phyloP scores from a whole-genome alignment of 1,140 invertebrate genomes.

The Drosophila setifemur region DNA sequence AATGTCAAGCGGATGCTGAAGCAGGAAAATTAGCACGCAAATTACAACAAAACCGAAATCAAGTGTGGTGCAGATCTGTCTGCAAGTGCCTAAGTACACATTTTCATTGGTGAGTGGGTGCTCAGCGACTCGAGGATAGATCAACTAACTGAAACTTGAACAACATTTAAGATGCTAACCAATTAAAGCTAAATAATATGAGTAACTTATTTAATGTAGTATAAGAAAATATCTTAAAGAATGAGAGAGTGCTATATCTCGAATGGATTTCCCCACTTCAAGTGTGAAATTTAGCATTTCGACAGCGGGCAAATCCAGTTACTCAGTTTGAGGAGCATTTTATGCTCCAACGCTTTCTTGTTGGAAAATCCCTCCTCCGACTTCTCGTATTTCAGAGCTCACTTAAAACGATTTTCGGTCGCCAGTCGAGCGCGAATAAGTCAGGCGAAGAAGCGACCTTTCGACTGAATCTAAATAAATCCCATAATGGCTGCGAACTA shows the following conservation, averaged over 20 bases:
- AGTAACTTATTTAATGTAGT: too few species aligned
- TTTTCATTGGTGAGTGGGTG: background rate
- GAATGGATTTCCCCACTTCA: background rate
- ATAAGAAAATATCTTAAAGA: too few species aligned
- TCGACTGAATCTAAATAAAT: conserved; percentile 33
- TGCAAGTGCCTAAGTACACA: background rate
- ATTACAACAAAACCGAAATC: conserved; percentile 42
- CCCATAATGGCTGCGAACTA: conserved; percentile 15
- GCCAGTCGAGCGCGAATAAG: conserved; percentile 22
- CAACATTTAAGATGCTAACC: too few species aligned
- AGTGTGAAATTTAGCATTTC: conserved; percentile 9
- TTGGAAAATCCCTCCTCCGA: conserved; percentile 2
- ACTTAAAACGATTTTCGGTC: conserved; percentile 44
- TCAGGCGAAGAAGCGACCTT: conserved; percentile 23
- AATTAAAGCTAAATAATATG: too few species aligned
- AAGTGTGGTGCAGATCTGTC: background rate
- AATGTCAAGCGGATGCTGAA: conserved; percentile 51
- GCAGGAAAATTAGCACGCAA: conserved; percentile 72
- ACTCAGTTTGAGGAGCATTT: conserved; percentile 51
- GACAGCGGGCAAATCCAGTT: conserved; percentile 13
- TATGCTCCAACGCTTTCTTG: conserved; percentile 26
- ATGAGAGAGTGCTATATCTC: too few species aligned
- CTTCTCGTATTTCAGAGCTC: conserved; percentile 14
- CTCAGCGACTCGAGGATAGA: background rate
- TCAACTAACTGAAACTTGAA: too few species aligned